phyloP scores from a whole-genome alignment of 2,888 invertebrate species.

The Abrostola triplasia region DNA sequence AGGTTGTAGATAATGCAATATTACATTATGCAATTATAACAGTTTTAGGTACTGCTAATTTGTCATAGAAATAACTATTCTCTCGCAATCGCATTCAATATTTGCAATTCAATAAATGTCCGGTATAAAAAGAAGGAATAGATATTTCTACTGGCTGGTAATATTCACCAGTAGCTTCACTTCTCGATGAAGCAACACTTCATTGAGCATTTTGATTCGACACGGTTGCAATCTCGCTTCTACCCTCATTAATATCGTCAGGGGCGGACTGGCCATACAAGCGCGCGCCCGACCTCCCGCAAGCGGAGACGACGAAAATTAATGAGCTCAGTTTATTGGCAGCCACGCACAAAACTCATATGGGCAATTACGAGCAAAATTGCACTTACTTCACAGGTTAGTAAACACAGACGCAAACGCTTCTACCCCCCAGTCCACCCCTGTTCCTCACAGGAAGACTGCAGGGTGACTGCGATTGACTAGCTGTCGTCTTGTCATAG shows the following conservation, averaged over 20 bases:
- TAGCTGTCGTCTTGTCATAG: constrained; percentile 74
- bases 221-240: constrained; percentile 87
- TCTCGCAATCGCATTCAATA: constrained; percentile 4
- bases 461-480: constrained; percentile 84
- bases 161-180: constrained; percentile 85
- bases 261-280: constrained; percentile 89
- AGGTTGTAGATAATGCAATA: constrained; percentile 71
- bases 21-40: constrained; percentile 68
- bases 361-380: constrained; percentile 89
- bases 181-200: constrained; percentile 78
- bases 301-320: constrained; percentile 88
- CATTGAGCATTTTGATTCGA: constrained; percentile 82
- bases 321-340: constrained; percentile 89
- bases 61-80: constrained; percentile 62
- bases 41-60: constrained; percentile 66
- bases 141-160: constrained; percentile 67
- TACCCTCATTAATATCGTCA: constrained; percentile 89
- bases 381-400: constrained; percentile 89
- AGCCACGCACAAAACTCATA: constrained; percentile 89
- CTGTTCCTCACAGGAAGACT: constrained; percentile 87
- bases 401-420: constrained; percentile 86
- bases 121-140: constrained; percentile 57
- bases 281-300: constrained; percentile 87
- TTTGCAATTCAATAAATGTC: not conserved
- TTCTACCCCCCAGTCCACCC: constrained; percentile 87